phyloP scores from a whole-genome alignment of 1,140 invertebrate species.

The Drosophila parvula region DNA sequence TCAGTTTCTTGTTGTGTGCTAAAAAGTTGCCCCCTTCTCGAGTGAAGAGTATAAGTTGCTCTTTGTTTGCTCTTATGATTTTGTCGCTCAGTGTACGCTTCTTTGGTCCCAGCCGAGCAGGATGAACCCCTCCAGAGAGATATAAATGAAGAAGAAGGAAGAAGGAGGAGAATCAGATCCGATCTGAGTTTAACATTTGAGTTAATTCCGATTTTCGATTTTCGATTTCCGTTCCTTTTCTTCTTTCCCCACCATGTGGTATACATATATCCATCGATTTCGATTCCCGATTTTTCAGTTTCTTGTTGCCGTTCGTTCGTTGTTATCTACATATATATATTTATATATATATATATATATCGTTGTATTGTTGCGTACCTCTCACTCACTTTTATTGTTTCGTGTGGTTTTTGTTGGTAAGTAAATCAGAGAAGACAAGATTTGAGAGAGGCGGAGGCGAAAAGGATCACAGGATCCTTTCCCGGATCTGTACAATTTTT shows the following conservation, averaged over 20 bases:
- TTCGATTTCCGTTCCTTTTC: slow-evolving; percentile 27
- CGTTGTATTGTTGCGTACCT: slow-evolving; percentile 56
- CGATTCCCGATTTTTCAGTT: slow-evolving; percentile 41
- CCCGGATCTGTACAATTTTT: slow-evolving; percentile 64
- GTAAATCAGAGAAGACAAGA: slow-evolving; percentile 44
- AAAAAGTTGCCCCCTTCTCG: slow-evolving; percentile 14
- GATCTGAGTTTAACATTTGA: slow-evolving; percentile 25
- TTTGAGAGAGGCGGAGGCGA: not conserved
- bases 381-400: slow-evolving; percentile 59
- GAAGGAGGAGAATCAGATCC: slow-evolving; percentile 1
- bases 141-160: slow-evolving; percentile 12
- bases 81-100: slow-evolving; percentile 50
- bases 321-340: slow-evolving; percentile 20
- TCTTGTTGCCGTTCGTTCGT: slow-evolving; percentile 38
- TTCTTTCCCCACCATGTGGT: slow-evolving; percentile 20
- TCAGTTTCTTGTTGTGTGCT: slow-evolving; percentile 47
- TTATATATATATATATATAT: slow-evolving; percentile 14
- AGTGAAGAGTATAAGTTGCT: slow-evolving; percentile 25
- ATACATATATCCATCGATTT: slow-evolving; percentile 15
- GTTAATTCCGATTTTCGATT: slow-evolving; percentile 19
- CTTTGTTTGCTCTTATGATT: slow-evolving; percentile 50
- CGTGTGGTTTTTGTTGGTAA: slow-evolving; percentile 72
- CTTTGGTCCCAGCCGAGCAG: slow-evolving; percentile 28
- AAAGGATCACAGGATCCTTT: slow-evolving; percentile 32
- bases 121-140: not conserved